phyloP scores from a whole-genome alignment of 2,888 invertebrate genomes.

The Euclidia mi region DNA sequence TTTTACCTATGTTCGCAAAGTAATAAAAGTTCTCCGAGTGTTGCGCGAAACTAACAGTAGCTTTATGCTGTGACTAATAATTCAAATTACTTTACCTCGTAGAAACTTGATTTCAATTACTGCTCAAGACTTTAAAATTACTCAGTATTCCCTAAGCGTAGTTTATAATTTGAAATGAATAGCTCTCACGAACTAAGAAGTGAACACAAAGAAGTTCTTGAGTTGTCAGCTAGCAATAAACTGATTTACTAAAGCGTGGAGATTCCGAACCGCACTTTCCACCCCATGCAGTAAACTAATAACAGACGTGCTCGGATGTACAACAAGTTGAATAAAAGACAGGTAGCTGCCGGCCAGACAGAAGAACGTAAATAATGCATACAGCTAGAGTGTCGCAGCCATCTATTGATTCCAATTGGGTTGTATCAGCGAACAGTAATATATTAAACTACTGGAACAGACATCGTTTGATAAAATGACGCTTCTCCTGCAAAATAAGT shows the following conservation, averaged over 20 bases:
- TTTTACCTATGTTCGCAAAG: no score
- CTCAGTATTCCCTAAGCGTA: no score
- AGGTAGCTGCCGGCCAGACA: constrained; percentile 58
- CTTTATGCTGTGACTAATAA: no score
- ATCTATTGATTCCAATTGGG: constrained; percentile 60
- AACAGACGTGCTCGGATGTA: neutral
- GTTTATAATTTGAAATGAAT: no score
- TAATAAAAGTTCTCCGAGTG: no score
- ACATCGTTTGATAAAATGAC: neutral
- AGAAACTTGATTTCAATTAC: no score
- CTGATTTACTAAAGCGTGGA: neutral
- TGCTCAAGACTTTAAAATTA: no score
- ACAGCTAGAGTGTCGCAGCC: constrained; percentile 59
- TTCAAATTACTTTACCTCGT: no score
- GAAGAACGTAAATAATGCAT: constrained; percentile 67
- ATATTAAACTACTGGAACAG: constrained; percentile 5
- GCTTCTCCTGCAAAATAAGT: neutral
- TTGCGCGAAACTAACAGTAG: no score
- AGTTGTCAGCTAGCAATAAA: neutral
- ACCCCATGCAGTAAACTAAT: constrained; percentile 8
- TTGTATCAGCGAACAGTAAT: constrained; percentile 33
- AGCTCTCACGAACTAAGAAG: no score
- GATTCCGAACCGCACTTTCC: neutral
- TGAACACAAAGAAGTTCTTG: no score
- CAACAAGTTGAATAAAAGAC: constrained; percentile 25